Base-by-base conservation (phyloP, 2,888 invertebrate species). In the Hyppa rectilinea region DNA sequence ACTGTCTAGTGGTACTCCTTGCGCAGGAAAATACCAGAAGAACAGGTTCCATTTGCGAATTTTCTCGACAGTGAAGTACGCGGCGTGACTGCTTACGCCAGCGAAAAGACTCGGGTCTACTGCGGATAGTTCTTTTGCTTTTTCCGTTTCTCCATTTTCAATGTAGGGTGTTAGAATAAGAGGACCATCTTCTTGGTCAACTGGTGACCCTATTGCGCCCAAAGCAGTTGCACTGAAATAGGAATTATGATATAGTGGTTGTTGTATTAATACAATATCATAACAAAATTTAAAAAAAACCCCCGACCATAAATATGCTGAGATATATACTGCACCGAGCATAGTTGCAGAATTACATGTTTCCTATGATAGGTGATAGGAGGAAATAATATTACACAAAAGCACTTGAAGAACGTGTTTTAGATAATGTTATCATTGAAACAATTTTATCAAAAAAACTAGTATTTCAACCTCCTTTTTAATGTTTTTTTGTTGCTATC, bases 11-110 rank as follows among this genome's bases (percentile, higher is more conserved):
- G 53, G 34, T 47, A 63, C 31, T 2, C 40, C 71, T 55, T 71
- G 91, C 0, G 97, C 96, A 0, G 97, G 97, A 86, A n/a, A 98
- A 97, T 97, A 98, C 97, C 97, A 98, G 90, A 98, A 97, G 92
- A 97, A 98, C 85, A 97, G 91, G 88, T 98, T 97, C 20, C 97
- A 97, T 85, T 97, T 96, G 84, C 92, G 96, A 7, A 93, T 89
- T 87, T 97, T 96, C 88, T 98, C 96, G 9, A 98, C 98, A 0
- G 97, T 98, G 50, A 92, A 74, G 75, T 87, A 82, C 1, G 38
- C 82, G 17, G 82, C 67, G 49, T 80, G 61, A 40, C 72, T 78
- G 26, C 71, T 49, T n/a, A 83, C 66, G 0, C 71, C 81, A 31
- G 71, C 77, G 31, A 83, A 71, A 26, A 65, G 17, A 10, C n/a